A percentile compares a stretch with the other conserved stretches of the same genome.
Conservation (phyloP, 2,113 vertebrate genomes). For the Alligator mississippiensis region DNA sequence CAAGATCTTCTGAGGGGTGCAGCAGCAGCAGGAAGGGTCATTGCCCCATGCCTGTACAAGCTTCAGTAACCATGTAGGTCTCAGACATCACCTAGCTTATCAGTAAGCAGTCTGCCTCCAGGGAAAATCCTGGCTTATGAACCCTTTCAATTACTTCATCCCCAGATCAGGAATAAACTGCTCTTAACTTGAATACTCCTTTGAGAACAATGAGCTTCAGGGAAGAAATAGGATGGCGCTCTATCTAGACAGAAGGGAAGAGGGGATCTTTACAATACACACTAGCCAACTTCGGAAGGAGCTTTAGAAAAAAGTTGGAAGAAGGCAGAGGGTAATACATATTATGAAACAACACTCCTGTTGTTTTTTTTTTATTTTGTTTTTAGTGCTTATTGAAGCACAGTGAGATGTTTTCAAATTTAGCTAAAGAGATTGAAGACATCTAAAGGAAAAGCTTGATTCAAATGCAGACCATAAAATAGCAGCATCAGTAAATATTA, state of each 20-base stretch:
- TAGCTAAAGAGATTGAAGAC: not conserved
- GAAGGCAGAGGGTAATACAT: not conserved
- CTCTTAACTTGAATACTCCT: conserved; percentile 66
- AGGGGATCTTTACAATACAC: not conserved
- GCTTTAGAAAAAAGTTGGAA: not conserved
- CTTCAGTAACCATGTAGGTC: not conserved
- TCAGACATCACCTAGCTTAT: not conserved
- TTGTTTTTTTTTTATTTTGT: not conserved
- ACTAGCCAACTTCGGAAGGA: not conserved
- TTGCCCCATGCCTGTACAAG: not conserved
- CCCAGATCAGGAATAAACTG: conserved; percentile 56
- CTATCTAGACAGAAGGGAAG: not conserved
- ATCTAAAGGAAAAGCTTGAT: not conserved
- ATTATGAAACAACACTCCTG: not conserved
- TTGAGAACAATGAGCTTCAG: conserved; percentile 52
- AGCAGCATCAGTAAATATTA: not conserved
- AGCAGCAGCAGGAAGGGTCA: fast-evolving
- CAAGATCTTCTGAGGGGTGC: fast-evolving
- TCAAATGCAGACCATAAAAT: not conserved
- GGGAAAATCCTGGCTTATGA: conserved; percentile 22
- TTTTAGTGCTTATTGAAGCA: not conserved
- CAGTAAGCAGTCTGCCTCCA: conserved; percentile 12
- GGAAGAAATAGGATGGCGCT: conserved; percentile 28
- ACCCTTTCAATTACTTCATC: conserved; percentile 1
- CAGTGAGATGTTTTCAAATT: not conserved